phyloP scores from a whole-genome alignment of 2,888 invertebrate species.

The Bellardia bayeri region DNA sequence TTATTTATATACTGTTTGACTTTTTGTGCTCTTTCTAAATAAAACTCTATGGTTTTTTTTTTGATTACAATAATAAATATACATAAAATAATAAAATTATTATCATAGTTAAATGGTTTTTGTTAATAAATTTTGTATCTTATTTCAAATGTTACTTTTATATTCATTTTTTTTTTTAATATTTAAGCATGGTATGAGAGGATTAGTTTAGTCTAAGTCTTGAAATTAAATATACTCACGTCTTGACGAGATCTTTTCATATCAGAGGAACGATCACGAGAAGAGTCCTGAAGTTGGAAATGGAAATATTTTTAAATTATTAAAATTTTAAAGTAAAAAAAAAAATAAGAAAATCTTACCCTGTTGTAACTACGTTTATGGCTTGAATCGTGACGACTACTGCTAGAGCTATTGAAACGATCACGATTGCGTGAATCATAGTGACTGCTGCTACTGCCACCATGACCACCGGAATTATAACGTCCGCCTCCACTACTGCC shows the following conservation, averaged over 20 bases:
- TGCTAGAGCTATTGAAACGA: conserved; percentile 74
- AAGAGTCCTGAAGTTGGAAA: conserved; percentile 78
- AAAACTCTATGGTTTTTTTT: conserved; percentile 75
- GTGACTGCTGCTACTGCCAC: conserved; percentile 77
- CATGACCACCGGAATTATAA: conserved; percentile 78
- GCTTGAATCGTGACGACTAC: conserved; percentile 77
- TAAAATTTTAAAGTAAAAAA: not conserved
- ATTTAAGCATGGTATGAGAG: conserved; percentile 36
- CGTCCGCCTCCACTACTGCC: conserved; percentile 77
- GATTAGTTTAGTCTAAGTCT: conserved; percentile 24
- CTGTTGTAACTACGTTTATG: conserved; percentile 81
- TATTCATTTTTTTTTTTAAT: conserved; percentile 10
- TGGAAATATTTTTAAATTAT: conserved; percentile 27
- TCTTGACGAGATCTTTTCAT: conserved; percentile 83
- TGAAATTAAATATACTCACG: conserved; percentile 79
- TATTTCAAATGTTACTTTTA: conserved; percentile 44
- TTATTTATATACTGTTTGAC: conserved; percentile 38
- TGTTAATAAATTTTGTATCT: conserved; percentile 60
- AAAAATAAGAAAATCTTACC: conserved; percentile 77
- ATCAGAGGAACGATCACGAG: conserved; percentile 82
- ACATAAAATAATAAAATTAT: conserved; percentile 76
- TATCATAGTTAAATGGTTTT: conserved; percentile 64
- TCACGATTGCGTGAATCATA: conserved; percentile 79
- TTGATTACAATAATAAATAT: conserved; percentile 74
- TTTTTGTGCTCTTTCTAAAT: conserved; percentile 74